Conservation (phyloP, 92 coral and sea anemone genomes). For the Zoanthus solanderi region DNA sequence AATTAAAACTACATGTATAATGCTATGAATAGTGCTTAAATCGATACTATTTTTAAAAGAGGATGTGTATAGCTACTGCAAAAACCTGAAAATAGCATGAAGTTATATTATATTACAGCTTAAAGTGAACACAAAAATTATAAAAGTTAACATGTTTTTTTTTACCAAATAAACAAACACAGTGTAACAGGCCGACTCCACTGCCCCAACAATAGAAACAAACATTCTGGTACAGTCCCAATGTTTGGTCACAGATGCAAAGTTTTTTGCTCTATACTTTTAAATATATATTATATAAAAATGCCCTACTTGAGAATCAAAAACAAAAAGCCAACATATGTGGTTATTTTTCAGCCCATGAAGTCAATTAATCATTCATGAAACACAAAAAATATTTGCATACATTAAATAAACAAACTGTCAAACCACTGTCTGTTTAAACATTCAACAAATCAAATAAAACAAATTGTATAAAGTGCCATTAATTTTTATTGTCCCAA, state of each 20-base stretch:
- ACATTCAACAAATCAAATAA: neutral
- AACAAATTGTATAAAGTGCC: neutral
- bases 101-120: too few species aligned
- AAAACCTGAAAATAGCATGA: too few species aligned
- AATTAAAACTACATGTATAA: too few species aligned
- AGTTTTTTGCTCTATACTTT: neutral
- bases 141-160: neutral
- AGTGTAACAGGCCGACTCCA: conserved; percentile 22
- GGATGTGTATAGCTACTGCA: too few species aligned
- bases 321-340: conserved; percentile 5
- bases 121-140: neutral
- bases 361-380: conserved; percentile 34
- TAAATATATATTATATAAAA: too few species aligned
- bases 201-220: conserved; percentile 14
- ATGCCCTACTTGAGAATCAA: too few species aligned
- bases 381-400: conserved; percentile 27
- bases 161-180: conserved; percentile 40
- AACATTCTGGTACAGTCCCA: neutral
- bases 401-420: conserved; percentile 13
- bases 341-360: conserved; percentile 22
- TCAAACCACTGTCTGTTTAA: conserved; percentile 17
- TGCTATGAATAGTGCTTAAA: too few species aligned
- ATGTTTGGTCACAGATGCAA: neutral
- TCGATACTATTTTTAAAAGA: too few species aligned
- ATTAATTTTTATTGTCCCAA: neutral